A percentile compares a stretch with the other conserved stretches of the same genome.
Evolutionary conservation across 2,797 vertebrate genomes (phyloP).

Genomic region (Enteromius radiatus): DNA sequence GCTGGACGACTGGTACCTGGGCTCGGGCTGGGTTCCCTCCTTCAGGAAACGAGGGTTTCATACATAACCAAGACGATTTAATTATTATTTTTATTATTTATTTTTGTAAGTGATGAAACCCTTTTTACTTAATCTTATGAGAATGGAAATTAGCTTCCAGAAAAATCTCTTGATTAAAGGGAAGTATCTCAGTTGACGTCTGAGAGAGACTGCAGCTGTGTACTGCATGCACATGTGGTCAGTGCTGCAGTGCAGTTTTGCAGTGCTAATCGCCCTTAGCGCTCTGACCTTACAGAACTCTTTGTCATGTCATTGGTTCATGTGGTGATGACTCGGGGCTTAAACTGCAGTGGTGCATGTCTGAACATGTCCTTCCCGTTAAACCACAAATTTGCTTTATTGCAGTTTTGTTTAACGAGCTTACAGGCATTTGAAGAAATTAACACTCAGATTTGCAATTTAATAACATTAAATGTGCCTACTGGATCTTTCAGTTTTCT

Average conservation of each 20-base stretch:
- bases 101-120: background rate
- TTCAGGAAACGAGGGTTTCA: too few species aligned
- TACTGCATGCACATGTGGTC: conserved; percentile 56
- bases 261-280: conserved; percentile 6
- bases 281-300: conserved; percentile 26
- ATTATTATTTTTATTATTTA: too few species aligned
- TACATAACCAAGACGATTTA: too few species aligned
- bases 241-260: conserved; percentile 43
- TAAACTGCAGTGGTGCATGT: conserved; percentile 37
- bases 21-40: too few species aligned
- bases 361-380: background rate
- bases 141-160: background rate
- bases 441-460: background rate
- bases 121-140: background rate
- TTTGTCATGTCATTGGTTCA: conserved; percentile 63
- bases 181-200: background rate
- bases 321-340: conserved; percentile 41
- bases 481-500: background rate
- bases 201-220: conserved; percentile 4
- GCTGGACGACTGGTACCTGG: too few species aligned
- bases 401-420: background rate
- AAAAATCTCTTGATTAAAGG: background rate
- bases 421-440: background rate
- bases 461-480: background rate
- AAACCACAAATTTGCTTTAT: conserved; percentile 7